Evolutionary conservation across 2,888 invertebrate species (phyloP), one percentile per base, ranked within the genome.

Genomic region (Troides aeacus): DNA sequence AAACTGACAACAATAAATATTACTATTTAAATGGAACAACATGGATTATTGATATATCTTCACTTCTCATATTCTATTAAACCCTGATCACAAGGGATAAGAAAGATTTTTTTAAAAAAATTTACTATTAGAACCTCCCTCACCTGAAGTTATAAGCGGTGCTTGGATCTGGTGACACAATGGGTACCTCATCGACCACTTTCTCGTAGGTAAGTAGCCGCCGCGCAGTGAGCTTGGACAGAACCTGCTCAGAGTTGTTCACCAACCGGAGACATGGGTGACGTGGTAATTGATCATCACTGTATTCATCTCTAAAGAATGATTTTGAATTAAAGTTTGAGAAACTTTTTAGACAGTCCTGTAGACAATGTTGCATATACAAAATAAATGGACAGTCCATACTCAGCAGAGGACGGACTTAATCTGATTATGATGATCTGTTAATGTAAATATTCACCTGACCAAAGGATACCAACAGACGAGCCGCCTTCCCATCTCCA

Each of bases 381-480:
- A 39, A 39, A 10, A 10, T 8, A 4, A 39, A 3, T 30, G 30
- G 30, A 30, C 4, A 30, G 4, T 30, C 24, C 24, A 24, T 24
- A 30, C 30, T 5, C 30, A 30, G 30, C 30, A 30, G 3, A 3
- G 30, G 30, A 3, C 30, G 5, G 30, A 30, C 4, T 30, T 30
- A 21, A 21, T 1, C 21, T 30, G 30, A 30, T 30, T 17, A 17
- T 50, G 53, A 53, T 53, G 15, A 15, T 6, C 53, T 17, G 10
- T 17, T n/a, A 53, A 53, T 24, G 64, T 65, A 62, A 64, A 7
- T 65, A 64, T 74, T 83, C 81, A 96, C 96, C 97, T 95, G 74
- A 96, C 96, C 56, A 98, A 93, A 39, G 99, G 99, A 78, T 98
- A 95, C 99, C 99, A 99, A 90, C 97, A 99, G 0, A 99, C 98